phyloP scores from a whole-genome alignment of 2,113 vertebrate species.

The Canis aureus region DNA sequence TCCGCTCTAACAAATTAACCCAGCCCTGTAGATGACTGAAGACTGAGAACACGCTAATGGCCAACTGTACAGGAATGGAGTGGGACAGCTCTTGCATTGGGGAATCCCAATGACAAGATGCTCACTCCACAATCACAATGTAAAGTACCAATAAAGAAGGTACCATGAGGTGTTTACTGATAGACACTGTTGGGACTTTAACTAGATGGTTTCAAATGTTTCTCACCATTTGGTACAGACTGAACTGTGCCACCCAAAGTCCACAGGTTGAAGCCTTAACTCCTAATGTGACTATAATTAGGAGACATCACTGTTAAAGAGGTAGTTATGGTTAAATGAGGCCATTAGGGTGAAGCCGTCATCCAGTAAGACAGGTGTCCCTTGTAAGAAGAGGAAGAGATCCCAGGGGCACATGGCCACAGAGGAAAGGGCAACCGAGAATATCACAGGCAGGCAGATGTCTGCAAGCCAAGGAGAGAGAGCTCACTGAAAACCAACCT shows the following conservation, averaged over 20 bases:
- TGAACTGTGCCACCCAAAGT: not conserved
- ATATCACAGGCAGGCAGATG: not conserved
- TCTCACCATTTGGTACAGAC: not conserved
- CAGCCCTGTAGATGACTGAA: not conserved
- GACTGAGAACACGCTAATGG: not conserved
- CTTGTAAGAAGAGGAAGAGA: not conserved
- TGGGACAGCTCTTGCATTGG: not conserved
- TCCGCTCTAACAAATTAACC: not conserved
- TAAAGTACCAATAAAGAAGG: not conserved
- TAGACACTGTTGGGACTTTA: not conserved
- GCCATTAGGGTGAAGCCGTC: not conserved
- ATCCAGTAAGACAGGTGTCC: not conserved
- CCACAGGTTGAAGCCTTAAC: not conserved
- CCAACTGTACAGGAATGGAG: not conserved
- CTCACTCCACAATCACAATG: not conserved
- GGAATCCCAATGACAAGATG: not conserved
- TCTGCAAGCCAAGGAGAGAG: not conserved
- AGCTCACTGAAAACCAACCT: not conserved
- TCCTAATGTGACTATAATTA: not conserved
- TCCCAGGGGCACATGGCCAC: not conserved
- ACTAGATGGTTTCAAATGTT: not conserved
- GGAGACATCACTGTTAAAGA: not conserved
- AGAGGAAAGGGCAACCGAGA: not conserved
- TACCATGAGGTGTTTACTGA: not conserved
- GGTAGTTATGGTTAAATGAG: not conserved